Percentiles rank a stretch among this genome's conserved stretches.
phyloP scores from a whole-genome alignment of 2,888 invertebrate species.

The Chaitophorus viminalis region DNA sequence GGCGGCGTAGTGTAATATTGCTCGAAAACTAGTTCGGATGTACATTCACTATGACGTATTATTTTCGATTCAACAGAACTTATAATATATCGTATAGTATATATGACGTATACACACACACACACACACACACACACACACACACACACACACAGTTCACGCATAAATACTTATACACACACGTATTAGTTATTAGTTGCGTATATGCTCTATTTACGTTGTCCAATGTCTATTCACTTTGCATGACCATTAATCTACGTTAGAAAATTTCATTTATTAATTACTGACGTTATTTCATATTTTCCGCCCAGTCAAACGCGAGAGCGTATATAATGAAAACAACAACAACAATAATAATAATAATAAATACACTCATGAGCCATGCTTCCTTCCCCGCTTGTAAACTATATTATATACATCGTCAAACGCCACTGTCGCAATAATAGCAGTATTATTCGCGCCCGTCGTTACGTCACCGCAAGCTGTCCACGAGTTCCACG shows the following conservation, averaged over 20 bases:
- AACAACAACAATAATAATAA: conserved; percentile 34
- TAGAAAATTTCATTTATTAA: conserved; percentile 38
- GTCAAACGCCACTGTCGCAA: conserved; percentile 41
- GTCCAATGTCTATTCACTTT: conserved; percentile 44
- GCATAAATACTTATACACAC: too few relatives aligned
- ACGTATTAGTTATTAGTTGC: neutral
- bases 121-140: neutral
- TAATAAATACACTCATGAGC: conserved; percentile 20
- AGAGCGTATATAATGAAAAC: conserved; percentile 20
- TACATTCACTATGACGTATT: too few relatives aligned
- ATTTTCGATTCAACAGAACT: too few relatives aligned
- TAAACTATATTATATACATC: neutral
- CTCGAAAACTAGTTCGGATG: neutral
- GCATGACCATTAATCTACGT: conserved; percentile 32
- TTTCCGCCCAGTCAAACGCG: neutral
- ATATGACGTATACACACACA: neutral
- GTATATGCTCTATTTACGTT: conserved; percentile 44
- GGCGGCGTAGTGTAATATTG: neutral
- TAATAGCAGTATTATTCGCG: neutral
- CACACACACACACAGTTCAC: neutral
- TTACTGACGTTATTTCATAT: neutral
- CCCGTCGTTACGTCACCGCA: conserved; percentile 39
- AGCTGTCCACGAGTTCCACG: conserved; percentile 37
- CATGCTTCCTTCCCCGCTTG: conserved; percentile 16
- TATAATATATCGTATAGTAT: too few relatives aligned